Percentiles rank a stretch among this genome's conserved stretches.
Evolutionary conservation across 1,140 invertebrate genomes (phyloP).

Genomic region (Pantala flavescens): DNA sequence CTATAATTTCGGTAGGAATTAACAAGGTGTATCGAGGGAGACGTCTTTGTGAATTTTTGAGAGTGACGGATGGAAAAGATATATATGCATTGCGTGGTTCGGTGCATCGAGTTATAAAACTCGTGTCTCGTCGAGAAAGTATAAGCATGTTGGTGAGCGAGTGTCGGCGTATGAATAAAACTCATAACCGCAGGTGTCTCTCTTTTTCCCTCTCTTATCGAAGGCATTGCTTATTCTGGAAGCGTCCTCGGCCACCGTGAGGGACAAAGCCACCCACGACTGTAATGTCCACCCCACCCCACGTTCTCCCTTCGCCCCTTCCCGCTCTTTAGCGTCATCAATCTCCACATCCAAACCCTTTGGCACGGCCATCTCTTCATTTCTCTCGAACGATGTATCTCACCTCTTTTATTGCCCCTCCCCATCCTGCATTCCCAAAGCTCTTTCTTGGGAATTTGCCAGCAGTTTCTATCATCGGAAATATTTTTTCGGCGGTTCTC

Average conservation of each 20-base stretch:
- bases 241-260: background rate
- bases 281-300: background rate
- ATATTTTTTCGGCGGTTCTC: too few species aligned
- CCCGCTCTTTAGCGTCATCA: background rate
- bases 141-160: background rate
- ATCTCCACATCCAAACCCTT: background rate
- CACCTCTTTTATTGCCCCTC: background rate
- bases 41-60: too few species aligned
- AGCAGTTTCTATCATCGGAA: background rate
- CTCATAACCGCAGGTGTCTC: conserved; percentile 1
- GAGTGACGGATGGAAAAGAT: too few species aligned
- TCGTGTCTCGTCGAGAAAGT: background rate
- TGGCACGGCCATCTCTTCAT: conserved; percentile 1
- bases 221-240: background rate
- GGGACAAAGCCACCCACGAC: conserved; percentile 5
- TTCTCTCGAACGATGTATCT: conserved; percentile 15
- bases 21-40: too few species aligned
- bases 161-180: conserved; percentile 1
- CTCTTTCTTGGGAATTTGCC: background rate
- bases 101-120: too few species aligned
- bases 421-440: background rate
- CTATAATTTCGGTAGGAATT: too few species aligned
- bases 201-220: background rate
- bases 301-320: background rate
- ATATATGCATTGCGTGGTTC: too few species aligned